Evolutionary conservation across 2,113 vertebrate genomes (phyloP).

Genomic region (Progne subis): DNA sequence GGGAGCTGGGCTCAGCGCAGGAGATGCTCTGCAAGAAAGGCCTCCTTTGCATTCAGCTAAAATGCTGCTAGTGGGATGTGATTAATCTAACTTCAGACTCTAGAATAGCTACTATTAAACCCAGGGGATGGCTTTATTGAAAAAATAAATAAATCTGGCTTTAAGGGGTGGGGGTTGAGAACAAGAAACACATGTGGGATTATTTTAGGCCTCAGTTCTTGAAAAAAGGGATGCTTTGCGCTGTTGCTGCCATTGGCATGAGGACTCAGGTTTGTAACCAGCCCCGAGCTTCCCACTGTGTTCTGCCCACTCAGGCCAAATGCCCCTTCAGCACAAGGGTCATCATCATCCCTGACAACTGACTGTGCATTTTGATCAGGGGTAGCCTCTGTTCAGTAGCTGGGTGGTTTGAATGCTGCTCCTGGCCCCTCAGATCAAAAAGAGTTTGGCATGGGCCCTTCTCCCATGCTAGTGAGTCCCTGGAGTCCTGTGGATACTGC

Average conservation of each 20-base stretch:
- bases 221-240: fast-evolving
- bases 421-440: background rate
- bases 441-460: background rate
- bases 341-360: background rate
- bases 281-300: background rate
- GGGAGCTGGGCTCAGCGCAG: background rate
- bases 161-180: background rate
- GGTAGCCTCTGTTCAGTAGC: background rate
- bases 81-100: constrained; percentile 32
- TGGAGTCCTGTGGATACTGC: background rate
- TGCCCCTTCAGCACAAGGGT: background rate
- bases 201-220: background rate
- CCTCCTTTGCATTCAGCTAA: background rate
- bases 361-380: background rate
- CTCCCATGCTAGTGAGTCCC: background rate
- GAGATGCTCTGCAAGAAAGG: constrained; percentile 8
- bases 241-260: background rate
- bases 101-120: constrained; percentile 36
- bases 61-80: constrained; percentile 27
- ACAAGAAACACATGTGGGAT: background rate
- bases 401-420: background rate
- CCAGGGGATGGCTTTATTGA: constrained; percentile 17
- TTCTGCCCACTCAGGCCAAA: background rate
- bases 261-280: background rate
- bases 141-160: constrained; percentile 23